Percentiles rank a stretch among this genome's conserved stretches.
These are phyloP conservation scores for Phalacrocorax carbo DNA, from an alignment of 2,113 vertebrate genomes.

Conservation along the genomic window DNA sequence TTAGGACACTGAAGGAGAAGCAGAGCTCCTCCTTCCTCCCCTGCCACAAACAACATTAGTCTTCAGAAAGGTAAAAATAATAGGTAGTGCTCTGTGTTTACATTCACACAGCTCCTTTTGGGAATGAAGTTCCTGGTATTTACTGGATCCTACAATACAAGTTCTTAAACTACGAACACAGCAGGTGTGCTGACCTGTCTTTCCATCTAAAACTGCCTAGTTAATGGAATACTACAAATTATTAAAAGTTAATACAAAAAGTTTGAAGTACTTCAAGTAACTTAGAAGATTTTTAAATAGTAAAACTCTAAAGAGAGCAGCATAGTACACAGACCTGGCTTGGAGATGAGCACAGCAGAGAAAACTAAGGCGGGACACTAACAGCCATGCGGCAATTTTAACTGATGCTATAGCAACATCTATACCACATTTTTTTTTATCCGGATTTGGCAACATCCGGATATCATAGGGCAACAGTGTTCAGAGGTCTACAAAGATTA, in stretches of 20 bases:
- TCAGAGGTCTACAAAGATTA: background rate
- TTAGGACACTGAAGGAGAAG: background rate
- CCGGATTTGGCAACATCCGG: background rate
- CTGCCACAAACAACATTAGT: background rate
- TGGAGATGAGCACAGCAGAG: background rate
- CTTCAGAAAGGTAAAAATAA: background rate
- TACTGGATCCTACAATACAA: background rate
- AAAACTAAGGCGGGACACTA: background rate
- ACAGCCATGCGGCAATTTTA: background rate
- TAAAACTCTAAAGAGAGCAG: background rate
- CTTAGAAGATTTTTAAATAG: background rate
- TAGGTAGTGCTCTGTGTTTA: background rate
- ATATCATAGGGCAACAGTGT: background rate
- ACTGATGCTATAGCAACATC: background rate
- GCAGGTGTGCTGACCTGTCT: background rate
- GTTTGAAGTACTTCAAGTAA: background rate
- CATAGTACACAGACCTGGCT: background rate
- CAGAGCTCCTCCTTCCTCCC: background rate
- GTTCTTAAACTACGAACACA: background rate
- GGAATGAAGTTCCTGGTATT: background rate
- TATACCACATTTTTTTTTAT: background rate
- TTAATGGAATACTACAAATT: background rate
- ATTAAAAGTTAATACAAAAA: constrained; percentile 3
- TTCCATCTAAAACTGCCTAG: background rate
- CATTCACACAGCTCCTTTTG: background rate